Evolutionary conservation across 2,113 vertebrate species (phyloP).

Genomic region (Myanophis thanlyinensis): DNA sequence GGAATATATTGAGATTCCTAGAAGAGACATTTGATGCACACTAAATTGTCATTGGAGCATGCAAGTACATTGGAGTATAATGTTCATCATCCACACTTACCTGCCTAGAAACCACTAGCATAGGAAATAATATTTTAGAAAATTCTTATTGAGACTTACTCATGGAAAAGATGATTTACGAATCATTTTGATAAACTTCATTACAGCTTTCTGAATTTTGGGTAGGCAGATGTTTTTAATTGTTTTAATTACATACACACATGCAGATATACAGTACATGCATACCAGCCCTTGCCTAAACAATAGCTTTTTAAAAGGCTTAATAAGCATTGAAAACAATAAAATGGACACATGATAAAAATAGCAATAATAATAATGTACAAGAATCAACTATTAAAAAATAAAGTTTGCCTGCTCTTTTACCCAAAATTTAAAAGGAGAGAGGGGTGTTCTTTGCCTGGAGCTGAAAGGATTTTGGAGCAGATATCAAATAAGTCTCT

Average conservation of each 20-base stretch:
- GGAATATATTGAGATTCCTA: neutral
- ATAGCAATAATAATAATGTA: neutral
- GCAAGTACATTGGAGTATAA: neutral
- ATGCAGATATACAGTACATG: neutral
- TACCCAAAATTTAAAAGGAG: neutral
- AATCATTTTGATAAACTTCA: neutral
- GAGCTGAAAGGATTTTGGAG: neutral
- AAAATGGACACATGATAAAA: neutral
- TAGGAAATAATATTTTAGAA: neutral
- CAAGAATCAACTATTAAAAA: neutral
- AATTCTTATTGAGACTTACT: neutral
- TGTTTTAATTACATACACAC: neutral
- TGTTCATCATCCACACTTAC: neutral
- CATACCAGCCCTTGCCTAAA: neutral
- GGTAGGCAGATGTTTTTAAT: neutral
- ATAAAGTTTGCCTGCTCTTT: neutral
- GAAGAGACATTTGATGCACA: neutral
- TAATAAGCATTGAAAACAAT: neutral
- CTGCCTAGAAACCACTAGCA: neutral
- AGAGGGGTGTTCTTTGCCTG: neutral
- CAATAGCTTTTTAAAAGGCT: neutral
- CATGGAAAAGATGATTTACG: neutral
- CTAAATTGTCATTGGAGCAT: neutral
- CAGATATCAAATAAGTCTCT: neutral
- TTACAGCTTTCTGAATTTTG: neutral